A percentile compares a stretch with the other conserved stretches of the same genome.
Evolutionary conservation across 2,113 vertebrate species (phyloP).

Genomic region (Eclectus roratus): DNA sequence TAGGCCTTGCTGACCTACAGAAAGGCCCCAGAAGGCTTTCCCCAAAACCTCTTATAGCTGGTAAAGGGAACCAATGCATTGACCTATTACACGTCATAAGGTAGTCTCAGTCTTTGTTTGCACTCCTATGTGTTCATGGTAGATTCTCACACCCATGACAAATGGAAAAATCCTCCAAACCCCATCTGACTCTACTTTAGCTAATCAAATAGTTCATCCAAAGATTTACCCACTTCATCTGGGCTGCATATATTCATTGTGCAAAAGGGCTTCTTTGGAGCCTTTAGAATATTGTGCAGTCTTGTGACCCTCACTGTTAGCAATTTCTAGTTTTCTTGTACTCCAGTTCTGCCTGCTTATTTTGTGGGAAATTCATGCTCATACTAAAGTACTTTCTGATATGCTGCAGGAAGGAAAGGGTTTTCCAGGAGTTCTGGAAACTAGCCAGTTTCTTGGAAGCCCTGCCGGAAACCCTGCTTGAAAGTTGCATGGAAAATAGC

Average conservation of each 20-base stretch:
- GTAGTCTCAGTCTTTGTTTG: background rate
- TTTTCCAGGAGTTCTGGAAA: slow-evolving; percentile 17
- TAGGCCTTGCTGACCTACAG: too few relatives aligned
- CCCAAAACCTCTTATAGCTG: background rate
- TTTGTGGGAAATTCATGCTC: background rate
- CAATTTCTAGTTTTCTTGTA: background rate
- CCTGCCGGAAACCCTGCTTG: background rate
- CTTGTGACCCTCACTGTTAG: background rate
- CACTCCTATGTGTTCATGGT: background rate
- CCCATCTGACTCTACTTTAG: background rate
- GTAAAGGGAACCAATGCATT: accelerated
- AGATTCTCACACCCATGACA: background rate
- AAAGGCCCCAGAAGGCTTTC: background rate
- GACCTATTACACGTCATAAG: background rate
- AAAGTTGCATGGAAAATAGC: background rate
- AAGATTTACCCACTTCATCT: background rate
- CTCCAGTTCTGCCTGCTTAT: background rate
- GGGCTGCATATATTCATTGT: background rate
- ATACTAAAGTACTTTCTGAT: background rate
- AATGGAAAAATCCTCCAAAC: background rate
- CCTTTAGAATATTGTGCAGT: background rate
- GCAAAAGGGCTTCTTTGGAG: background rate
- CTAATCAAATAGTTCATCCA: background rate
- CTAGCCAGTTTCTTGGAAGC: background rate
- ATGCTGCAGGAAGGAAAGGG: background rate